These are phyloP conservation scores for Clarias fuscus DNA, from an alignment of 2,797 vertebrate genomes.

Conservation along the genomic window DNA sequence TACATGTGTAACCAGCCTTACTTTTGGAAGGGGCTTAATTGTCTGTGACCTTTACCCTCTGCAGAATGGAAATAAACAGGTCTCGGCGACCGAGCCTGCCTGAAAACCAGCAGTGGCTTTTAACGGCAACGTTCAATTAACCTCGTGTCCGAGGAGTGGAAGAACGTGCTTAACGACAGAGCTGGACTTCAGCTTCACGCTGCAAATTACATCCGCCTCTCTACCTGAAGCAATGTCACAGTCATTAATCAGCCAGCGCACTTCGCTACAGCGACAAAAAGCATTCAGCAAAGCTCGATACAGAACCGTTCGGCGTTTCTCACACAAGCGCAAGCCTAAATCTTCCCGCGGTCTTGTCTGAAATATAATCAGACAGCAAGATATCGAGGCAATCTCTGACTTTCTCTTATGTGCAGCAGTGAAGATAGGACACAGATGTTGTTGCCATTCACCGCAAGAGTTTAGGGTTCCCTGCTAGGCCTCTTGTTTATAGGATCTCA, in stretches of 20 bases:
- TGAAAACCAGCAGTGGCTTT: conserved; percentile 43
- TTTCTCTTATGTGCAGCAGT: conserved; percentile 37
- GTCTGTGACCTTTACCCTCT: conserved; percentile 51
- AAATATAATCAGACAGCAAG: conserved; percentile 39
- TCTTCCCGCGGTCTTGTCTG: conserved; percentile 21
- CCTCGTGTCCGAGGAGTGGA: conserved; percentile 50
- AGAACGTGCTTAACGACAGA: conserved; percentile 52
- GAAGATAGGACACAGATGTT: conserved; percentile 58
- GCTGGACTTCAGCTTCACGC: conserved; percentile 41
- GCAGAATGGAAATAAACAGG: conserved; percentile 51
- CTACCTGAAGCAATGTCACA: conserved; percentile 50
- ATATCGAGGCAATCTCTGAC: conserved; percentile 37
- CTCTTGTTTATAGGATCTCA: conserved; percentile 55
- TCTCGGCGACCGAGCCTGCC: conserved; percentile 43
- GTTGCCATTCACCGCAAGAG: conserved; percentile 47
- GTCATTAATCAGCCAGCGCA: conserved; percentile 56
- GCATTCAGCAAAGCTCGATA: conserved; percentile 31
- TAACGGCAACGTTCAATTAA: conserved; percentile 58
- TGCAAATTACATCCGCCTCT: conserved; percentile 42
- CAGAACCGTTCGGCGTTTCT: conserved; percentile 9
- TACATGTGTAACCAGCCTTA: background rate
- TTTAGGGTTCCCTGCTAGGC: conserved; percentile 51
- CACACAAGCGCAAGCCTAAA: conserved; percentile 13
- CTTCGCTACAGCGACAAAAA: conserved; percentile 35
- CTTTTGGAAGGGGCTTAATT: conserved; percentile 48